Conservation (phyloP, 1,140 invertebrate genomes). For the Copidosoma floridanum region DNA sequence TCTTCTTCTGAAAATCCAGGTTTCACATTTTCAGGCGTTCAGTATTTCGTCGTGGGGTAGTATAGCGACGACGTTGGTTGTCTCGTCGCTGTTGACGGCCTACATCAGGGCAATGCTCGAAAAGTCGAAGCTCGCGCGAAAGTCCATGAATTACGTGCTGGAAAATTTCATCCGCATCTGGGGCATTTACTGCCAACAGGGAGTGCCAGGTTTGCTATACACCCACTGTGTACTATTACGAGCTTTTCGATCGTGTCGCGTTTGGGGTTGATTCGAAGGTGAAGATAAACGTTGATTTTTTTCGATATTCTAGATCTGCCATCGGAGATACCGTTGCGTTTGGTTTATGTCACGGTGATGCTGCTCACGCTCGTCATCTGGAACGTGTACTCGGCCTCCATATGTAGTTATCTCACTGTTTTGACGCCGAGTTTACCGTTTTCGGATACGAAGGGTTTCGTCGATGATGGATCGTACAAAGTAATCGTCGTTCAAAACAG, state of each 20-base stretch:
- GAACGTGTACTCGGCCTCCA: constrained; percentile 29
- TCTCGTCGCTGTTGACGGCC: not conserved
- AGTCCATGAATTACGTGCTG: constrained; percentile 1
- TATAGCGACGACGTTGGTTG: constrained; percentile 11
- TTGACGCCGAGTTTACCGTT: constrained; percentile 29
- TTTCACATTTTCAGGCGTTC: constrained; percentile 30
- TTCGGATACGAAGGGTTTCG: constrained; percentile 31
- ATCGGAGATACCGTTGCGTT: constrained; percentile 2
- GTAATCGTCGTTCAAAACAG: constrained; percentile 32
- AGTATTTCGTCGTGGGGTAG: constrained; percentile 20
- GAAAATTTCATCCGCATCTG: constrained; percentile 34
- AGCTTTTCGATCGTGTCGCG: no score
- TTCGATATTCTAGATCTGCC: constrained; percentile 12
- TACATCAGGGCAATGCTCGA: constrained; percentile 9
- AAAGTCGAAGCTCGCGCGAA: not conserved
- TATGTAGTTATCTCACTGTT: constrained; percentile 37
- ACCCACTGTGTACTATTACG: no score
- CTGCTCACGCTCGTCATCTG: constrained; percentile 20
- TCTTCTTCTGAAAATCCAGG: no score
- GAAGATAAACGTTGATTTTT: not conserved
- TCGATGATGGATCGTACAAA: constrained; percentile 34
- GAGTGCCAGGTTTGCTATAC: constrained; percentile 31
- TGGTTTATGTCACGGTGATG: constrained; percentile 23
- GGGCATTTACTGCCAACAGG: constrained; percentile 42
- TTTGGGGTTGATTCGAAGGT: not conserved